These are phyloP conservation scores for Bradypodion ventrale DNA, from an alignment of 2,797 vertebrate species.

Conservation along the genomic window DNA sequence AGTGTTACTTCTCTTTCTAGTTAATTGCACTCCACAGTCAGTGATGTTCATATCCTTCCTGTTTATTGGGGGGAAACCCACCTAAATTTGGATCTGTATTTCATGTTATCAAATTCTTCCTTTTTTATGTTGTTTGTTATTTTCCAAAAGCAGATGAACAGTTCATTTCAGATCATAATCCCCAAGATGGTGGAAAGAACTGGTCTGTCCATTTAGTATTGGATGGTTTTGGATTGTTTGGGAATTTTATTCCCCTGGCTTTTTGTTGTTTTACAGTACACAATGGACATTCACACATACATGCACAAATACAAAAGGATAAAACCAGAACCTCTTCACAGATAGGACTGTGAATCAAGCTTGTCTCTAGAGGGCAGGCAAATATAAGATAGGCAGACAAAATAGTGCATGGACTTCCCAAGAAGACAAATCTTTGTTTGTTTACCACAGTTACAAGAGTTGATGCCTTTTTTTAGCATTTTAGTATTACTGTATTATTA, in stretches of 20 bases:
- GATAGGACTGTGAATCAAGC: neutral
- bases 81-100: neutral
- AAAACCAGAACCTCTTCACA: neutral
- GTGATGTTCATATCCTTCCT: neutral
- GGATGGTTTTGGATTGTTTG: neutral
- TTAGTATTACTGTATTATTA: too few relatives aligned
- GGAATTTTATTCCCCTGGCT: neutral
- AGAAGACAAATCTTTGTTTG: too few relatives aligned
- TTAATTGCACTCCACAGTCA: neutral
- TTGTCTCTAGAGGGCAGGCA: conserved; percentile 20
- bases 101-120: neutral
- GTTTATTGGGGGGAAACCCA: neutral
- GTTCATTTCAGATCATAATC: neutral
- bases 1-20: neutral
- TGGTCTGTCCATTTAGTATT: neutral
- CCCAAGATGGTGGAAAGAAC: neutral
- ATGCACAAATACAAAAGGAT: too few relatives aligned
- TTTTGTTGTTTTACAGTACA: neutral
- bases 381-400: neutral
- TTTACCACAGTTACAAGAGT: too few relatives aligned
- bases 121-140: neutral
- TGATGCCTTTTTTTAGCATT: too few relatives aligned
- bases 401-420: neutral
- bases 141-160: neutral
- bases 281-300: neutral